These are phyloP conservation scores for Macrotis lagotis DNA, from an alignment of 2,113 vertebrate genomes.

Conservation along the genomic window DNA sequence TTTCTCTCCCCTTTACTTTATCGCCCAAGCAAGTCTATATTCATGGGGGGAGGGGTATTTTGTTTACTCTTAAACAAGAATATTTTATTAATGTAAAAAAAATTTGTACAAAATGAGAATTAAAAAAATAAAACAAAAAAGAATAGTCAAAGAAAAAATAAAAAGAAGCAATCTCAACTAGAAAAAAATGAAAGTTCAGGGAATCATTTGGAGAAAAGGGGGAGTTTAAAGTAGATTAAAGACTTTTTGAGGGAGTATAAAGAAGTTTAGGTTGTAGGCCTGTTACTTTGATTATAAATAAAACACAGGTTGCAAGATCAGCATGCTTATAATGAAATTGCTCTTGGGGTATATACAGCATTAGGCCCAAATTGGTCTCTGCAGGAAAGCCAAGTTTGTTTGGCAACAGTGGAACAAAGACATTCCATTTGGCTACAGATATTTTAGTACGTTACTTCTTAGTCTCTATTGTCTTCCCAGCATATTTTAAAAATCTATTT, in stretches of 20 bases:
- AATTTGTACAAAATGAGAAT: too few species aligned
- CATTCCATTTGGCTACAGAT: constrained; percentile 13
- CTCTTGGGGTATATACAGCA: not conserved
- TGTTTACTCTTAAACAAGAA: too few species aligned
- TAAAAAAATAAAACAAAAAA: too few species aligned
- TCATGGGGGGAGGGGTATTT: too few species aligned
- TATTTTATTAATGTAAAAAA: too few species aligned
- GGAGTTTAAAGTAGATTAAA: constrained; percentile 5
- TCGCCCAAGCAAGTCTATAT: too few species aligned
- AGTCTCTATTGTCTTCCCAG: not conserved
- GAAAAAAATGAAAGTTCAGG: not conserved
- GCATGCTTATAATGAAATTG: not conserved
- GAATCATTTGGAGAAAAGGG: not conserved
- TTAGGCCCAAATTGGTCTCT: not conserved
- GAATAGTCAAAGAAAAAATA: too few species aligned
- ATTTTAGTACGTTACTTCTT: not conserved
- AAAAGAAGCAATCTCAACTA: too few species aligned
- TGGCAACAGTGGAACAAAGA: constrained; percentile 6
- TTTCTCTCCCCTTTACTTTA: too few species aligned
- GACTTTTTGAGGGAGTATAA: constrained; percentile 13
- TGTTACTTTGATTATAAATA: not conserved
- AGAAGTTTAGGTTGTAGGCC: not conserved
- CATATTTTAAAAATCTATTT: not conserved
- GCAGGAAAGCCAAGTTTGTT: not conserved
- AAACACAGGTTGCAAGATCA: not conserved